phyloP scores from a whole-genome alignment of 1,140 invertebrate genomes.

The Pinna nobilis region DNA sequence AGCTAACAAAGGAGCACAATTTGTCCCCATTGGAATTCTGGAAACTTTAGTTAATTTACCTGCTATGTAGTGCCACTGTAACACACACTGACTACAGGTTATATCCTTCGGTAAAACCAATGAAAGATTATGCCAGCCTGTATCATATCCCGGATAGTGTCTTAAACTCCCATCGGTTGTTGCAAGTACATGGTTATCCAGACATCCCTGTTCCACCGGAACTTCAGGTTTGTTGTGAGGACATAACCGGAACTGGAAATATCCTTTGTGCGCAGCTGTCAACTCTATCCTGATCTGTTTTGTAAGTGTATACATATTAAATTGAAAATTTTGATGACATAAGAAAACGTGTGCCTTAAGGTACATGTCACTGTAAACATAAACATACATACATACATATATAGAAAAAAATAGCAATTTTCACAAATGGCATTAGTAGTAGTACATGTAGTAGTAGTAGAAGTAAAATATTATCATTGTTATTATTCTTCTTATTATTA shows the following conservation, averaged over 20 bases:
- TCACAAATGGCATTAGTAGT: no score
- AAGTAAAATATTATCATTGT: no score
- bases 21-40: no score
- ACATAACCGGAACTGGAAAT: conserved; percentile 64
- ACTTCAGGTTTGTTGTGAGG: conserved; percentile 77
- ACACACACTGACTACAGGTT: conserved; percentile 89
- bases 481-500: no score
- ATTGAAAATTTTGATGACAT: no score
- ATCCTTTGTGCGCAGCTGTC: conserved; percentile 61
- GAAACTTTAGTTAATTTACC: conserved; percentile 78
- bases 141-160: conserved; percentile 9
- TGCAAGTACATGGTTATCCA: conserved; percentile 40
- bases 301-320: conserved; percentile 63
- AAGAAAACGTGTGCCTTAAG: no score
- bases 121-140: conserved; percentile 17
- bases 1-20: no score
- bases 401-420: no score
- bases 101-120: conserved; percentile 83
- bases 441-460: no score
- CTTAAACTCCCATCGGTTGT: conserved; percentile 22
- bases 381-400: no score
- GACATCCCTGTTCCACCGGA: conserved; percentile 56
- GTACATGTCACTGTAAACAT: no score
- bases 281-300: conserved; percentile 43
- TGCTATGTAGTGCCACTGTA: conserved; percentile 93